Base-by-base conservation (phyloP, 1,140 invertebrate genomes). In the Lepeophtheirus salmonis region DNA sequence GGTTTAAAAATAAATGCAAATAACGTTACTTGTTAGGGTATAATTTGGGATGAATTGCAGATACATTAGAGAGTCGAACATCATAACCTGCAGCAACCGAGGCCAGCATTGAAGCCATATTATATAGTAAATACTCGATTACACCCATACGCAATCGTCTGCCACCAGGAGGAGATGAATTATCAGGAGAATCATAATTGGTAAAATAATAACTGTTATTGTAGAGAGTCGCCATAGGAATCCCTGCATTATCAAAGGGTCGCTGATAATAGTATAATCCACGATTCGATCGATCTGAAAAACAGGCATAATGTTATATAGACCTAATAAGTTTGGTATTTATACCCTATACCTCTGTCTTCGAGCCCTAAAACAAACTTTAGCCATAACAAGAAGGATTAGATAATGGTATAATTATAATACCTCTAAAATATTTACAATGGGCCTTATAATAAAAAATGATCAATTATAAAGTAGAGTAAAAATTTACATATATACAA, bases 31-130 rank as follows among this genome's bases (percentile, higher is more conserved):
- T 76, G 64, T 77, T 74, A 12, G 81, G 80, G 67, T 82, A 79
- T 25, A 87, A 69, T 59, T 78, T 78, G 2, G 86, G 86, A 75
- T 89, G 86, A 62, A 89, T 75, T 0, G 84, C 82, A 62, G 82
- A 82, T 54, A 87, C 78, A 68, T 89, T 88, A 21, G 84, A 85
- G 67, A 89, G 77, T 66, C 87, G 77, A 20, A 96, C 81, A 73
- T 94, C 89, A 68, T 87, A 91, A 0, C 89, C 90, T 22, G 84
- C 83, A 0, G 83, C 87, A 13, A 95, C 82, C 18, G 85, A 80
- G 0, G 88, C 89, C 63, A 94, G 71, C 73, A 92, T 79, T 10
- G 87, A 83, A 22, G 85, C 86, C 72, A 92, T 87, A 69, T 91
- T 89, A 73, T 87, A 91, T 56, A 95, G 73, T 13, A 85, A 79